Evolutionary conservation across 2,888 invertebrate genomes (phyloP).

Genomic region (Periphyllus acericola): DNA sequence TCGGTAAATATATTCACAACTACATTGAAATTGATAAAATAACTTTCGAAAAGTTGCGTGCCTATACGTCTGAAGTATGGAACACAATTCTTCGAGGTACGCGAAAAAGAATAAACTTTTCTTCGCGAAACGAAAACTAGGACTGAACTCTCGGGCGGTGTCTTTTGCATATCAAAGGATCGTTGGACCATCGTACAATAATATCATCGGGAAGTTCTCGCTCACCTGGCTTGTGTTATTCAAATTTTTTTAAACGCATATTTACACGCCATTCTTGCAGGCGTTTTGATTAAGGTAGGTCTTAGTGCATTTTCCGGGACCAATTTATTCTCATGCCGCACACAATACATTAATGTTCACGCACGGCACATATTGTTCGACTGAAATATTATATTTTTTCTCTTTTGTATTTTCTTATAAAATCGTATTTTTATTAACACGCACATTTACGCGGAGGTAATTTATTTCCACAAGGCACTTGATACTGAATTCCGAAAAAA

Average conservation of each 20-base stretch:
- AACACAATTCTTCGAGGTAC: neutral
- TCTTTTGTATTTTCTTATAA: neutral
- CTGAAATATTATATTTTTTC: neutral
- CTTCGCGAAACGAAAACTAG: neutral
- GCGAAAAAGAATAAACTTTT: slow-evolving; percentile 4
- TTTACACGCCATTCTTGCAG: neutral
- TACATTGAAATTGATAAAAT: slow-evolving; percentile 15
- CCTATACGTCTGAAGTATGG: neutral
- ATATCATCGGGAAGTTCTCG: neutral
- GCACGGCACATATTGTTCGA: neutral
- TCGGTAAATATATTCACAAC: neutral
- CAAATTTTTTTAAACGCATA: slow-evolving; percentile 13
- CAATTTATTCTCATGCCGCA: neutral
- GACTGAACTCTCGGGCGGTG: slow-evolving; percentile 1
- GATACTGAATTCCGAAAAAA: slow-evolving; percentile 29
- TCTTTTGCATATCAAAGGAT: slow-evolving; percentile 37
- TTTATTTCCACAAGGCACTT: slow-evolving; percentile 37
- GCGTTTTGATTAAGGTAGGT: neutral
- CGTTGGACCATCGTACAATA: neutral
- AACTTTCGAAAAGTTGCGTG: slow-evolving; percentile 24
- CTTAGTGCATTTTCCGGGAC: neutral
- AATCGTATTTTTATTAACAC: slow-evolving; percentile 44
- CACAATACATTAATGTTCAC: neutral
- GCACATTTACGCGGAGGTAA: neutral
- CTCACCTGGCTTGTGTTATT: neutral